Base-by-base conservation (phyloP, 92 coral and sea anemone genomes). In the Montipora capitata region DNA sequence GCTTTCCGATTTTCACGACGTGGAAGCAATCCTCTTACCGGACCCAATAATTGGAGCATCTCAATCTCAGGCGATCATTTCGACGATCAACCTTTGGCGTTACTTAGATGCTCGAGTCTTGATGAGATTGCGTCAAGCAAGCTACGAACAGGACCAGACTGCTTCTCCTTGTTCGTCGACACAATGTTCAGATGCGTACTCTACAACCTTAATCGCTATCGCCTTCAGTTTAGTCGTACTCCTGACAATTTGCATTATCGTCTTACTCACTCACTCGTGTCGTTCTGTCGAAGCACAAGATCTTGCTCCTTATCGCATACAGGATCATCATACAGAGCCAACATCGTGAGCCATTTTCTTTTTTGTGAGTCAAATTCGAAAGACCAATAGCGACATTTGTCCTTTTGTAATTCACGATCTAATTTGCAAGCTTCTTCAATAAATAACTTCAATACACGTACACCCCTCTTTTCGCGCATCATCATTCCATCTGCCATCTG, bases 261-360 rank as follows among this genome's bases (percentile, higher is more conserved):
- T 75, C 13, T 39, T 75, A 8, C 9, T 75, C 11, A 65, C 52
- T 5, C 79, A 74, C 39, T 74, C 79, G 7, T 74, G 65, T 54
- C 79, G 65, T 2, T 51, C 79, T 18, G 12, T 18, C 3, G 79
- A 74, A 10, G 79, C 63, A 2, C 43, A 74, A 13, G 79, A 20
- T 51, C 41, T 74, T 12, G 64, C 79, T 51, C 79, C 65, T 8
- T 52, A 51, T 18, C 66, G 79, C 42, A 1, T n/a, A 4, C 40
- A 44, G 11, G 17, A 45, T 35, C 1, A 18, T 7, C 14, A 17
- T 74, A 17, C 79, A 74, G 12, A 11, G 14, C 8, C 64, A 74
- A 11, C 43, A 4, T 51, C 42, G 11, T 52, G 18, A 74, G 65
- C 65, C 79, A 74, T 9, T 20, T 2, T 8, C 16, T 10, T 52